These are phyloP conservation scores for Chaetodon trifasciatus DNA, from an alignment of 2,797 vertebrate species.

Conservation along the genomic window DNA sequence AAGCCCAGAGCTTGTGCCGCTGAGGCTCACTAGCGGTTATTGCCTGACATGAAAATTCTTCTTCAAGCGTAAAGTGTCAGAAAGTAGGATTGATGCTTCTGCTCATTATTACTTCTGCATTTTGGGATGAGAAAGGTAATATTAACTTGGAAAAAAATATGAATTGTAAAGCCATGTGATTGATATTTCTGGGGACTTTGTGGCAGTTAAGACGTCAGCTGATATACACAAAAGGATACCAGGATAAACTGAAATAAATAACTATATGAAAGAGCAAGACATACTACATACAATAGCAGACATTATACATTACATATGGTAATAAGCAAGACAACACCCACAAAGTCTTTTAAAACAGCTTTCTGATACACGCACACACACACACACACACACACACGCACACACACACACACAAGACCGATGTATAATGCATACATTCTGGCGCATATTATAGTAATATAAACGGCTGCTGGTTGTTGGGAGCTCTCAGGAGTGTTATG, in stretches of 20 bases:
- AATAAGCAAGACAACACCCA: conserved; percentile 2
- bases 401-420: not conserved
- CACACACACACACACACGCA: not conserved
- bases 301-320: not conserved
- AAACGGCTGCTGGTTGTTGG: conserved; percentile 37
- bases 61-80: conserved; percentile 83
- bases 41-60: conserved; percentile 83
- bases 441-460: conserved; percentile 31
- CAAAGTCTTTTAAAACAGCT: not conserved
- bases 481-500: conserved; percentile 41
- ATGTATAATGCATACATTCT: conserved; percentile 1
- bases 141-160: conserved; percentile 68
- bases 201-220: conserved; percentile 52
- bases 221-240: conserved; percentile 50
- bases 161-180: conserved; percentile 64
- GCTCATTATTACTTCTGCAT: conserved; percentile 84
- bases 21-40: conserved; percentile 80
- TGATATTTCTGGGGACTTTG: conserved; percentile 61
- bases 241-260: conserved; percentile 42
- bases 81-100: conserved; percentile 85
- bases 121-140: conserved; percentile 82
- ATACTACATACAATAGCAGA: conserved; percentile 3
- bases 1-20: conserved; percentile 71
- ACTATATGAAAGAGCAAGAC: conserved; percentile 19
- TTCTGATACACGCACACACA: not conserved